Evolutionary conservation across 2,113 vertebrate genomes (phyloP).

Genomic region (Myiopsitta monachus): DNA sequence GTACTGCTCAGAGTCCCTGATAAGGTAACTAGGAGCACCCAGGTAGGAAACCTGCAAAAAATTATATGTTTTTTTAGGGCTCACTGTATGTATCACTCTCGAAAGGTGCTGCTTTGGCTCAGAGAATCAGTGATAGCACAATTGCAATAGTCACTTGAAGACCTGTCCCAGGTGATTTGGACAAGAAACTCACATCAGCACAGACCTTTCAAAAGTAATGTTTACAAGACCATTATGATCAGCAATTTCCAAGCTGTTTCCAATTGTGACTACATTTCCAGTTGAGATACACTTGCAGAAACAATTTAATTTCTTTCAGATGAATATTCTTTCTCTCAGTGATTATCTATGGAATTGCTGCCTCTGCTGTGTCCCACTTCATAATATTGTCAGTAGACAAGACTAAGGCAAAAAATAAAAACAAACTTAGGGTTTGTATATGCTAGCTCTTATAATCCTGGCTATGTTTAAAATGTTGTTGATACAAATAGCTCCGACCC

Average conservation of each 20-base stretch:
- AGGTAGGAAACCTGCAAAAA: neutral
- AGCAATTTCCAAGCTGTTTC: constrained; percentile 45
- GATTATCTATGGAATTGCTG: constrained; percentile 7
- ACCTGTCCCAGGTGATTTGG: neutral
- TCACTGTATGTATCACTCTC: neutral
- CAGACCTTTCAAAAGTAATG: neutral
- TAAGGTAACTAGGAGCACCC: neutral
- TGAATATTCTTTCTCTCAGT: neutral
- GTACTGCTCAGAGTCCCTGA: neutral
- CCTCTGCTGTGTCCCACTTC: neutral
- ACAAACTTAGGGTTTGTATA: neutral
- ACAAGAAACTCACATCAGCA: neutral
- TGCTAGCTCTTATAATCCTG: neutral
- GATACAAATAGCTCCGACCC: neutral
- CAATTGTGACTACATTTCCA: constrained; percentile 25
- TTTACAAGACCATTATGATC: neutral
- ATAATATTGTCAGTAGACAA: neutral
- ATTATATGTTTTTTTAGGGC: neutral
- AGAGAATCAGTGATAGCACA: neutral
- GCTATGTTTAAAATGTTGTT: constrained; percentile 2
- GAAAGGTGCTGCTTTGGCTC: neutral
- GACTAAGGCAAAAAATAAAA: neutral
- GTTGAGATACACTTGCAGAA: constrained; percentile 40
- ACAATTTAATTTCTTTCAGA: constrained; percentile 46
- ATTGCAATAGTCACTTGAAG: neutral